Percentiles rank a stretch among this genome's conserved stretches.
phyloP scores from a whole-genome alignment of 2,797 vertebrate genomes.

The Bradypus variegatus region DNA sequence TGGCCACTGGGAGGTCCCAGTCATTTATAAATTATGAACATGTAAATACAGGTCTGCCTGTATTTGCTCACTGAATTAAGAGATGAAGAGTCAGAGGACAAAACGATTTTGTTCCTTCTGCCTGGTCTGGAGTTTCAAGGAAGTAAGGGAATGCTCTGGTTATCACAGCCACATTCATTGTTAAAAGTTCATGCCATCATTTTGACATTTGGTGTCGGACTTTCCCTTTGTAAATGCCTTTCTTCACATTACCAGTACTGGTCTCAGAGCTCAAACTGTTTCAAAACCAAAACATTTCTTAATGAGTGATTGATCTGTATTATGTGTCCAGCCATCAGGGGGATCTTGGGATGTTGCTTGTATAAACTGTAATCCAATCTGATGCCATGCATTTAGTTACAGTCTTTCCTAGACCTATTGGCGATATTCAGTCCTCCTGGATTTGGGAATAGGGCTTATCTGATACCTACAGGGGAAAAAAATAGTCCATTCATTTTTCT shows the following conservation, averaged over 20 bases:
- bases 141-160: conserved; percentile 69
- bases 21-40: conserved; percentile 26
- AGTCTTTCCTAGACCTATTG: conserved; percentile 91
- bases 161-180: conserved; percentile 74
- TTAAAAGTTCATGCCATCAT: conserved; percentile 78
- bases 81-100: conserved; percentile 55
- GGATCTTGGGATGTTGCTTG: conserved; percentile 93
- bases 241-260: conserved; percentile 72
- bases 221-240: conserved; percentile 80
- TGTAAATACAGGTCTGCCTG: background rate
- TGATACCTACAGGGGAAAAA: conserved; percentile 85
- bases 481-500: conserved; percentile 81
- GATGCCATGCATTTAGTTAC: conserved; percentile 84
- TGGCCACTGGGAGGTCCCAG: background rate
- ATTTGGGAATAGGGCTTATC: conserved; percentile 96
- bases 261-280: conserved; percentile 77
- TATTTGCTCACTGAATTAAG: conserved; percentile 19
- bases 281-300: conserved; percentile 83
- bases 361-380: conserved; percentile 97
- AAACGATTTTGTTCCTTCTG: conserved; percentile 57
- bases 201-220: conserved; percentile 77
- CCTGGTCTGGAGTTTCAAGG: conserved; percentile 71
- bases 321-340: conserved; percentile 92
- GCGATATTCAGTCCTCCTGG: conserved; percentile 92
- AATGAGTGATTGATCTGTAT: conserved; percentile 87